A percentile compares a stretch with the other conserved stretches of the same genome.
phyloP scores from a whole-genome alignment of 2,888 invertebrate species.

The Cataglyphis altisquamis region DNA sequence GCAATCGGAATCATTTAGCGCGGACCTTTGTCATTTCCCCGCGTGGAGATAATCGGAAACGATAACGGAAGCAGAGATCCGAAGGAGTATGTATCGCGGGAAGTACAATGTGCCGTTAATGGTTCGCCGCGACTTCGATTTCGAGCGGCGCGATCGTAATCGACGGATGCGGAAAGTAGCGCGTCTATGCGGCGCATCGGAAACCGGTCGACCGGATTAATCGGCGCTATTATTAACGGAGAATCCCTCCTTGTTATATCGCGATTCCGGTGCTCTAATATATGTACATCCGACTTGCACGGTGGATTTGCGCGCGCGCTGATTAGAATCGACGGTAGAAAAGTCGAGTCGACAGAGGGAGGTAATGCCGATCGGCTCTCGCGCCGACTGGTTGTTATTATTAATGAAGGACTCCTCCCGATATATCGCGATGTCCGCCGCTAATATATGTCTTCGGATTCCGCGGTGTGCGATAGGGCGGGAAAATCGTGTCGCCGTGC shows the following conservation, averaged over 20 bases:
- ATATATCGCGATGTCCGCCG: slow-evolving; percentile 40
- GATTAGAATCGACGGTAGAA: slow-evolving; percentile 66
- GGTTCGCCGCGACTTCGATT: slow-evolving; percentile 13
- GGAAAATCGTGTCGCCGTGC: slow-evolving; percentile 16
- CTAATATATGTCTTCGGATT: slow-evolving; percentile 45
- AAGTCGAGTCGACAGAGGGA: slow-evolving; percentile 56
- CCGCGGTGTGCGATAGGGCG: slow-evolving; percentile 39
- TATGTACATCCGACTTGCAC: slow-evolving; percentile 33
- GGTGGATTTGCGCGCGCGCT: slow-evolving; percentile 31
- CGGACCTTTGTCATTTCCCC: not conserved
- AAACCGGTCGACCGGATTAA: slow-evolving; percentile 55
- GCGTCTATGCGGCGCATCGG: slow-evolving; percentile 27
- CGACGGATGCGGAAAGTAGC: slow-evolving; percentile 23
- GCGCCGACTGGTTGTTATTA: slow-evolving; percentile 34
- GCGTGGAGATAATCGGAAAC: slow-evolving; percentile 8
- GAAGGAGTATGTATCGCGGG: not conserved
- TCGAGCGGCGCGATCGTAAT: slow-evolving; percentile 25
- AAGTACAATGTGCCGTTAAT: slow-evolving; percentile 6
- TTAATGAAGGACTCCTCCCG: slow-evolving; percentile 41
- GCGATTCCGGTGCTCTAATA: slow-evolving; percentile 46
- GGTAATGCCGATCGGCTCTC: slow-evolving; percentile 39
- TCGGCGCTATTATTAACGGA: slow-evolving; percentile 48
- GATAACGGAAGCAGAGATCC: not conserved
- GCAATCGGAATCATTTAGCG: not conserved
- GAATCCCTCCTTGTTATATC: slow-evolving; percentile 38